Percentiles rank a stretch among this genome's conserved stretches.
phyloP scores from a whole-genome alignment of 2,888 invertebrate species.

The Hermodice carunculata region DNA sequence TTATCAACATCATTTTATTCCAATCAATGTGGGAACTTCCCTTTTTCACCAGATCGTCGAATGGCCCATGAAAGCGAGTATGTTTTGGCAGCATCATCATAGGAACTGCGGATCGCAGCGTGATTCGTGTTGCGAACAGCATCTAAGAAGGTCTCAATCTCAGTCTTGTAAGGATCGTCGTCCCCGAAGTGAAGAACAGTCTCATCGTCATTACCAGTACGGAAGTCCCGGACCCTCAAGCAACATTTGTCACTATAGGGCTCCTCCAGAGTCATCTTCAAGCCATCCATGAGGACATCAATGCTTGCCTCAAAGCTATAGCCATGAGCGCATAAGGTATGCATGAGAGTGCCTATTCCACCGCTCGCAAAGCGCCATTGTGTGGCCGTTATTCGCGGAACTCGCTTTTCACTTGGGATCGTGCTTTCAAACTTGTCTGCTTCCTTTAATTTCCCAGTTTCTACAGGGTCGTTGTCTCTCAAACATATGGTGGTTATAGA shows the following conservation, averaged over 20 bases:
- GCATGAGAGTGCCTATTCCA: slow-evolving; percentile 29
- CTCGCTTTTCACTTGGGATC: background rate
- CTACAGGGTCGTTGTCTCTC: slow-evolving; percentile 9
- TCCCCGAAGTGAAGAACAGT: slow-evolving; percentile 5
- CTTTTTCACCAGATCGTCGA: slow-evolving; percentile 5
- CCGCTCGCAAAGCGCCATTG: slow-evolving; percentile 24
- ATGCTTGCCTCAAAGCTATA: slow-evolving; percentile 21
- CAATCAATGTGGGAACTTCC: too few relatives aligned
- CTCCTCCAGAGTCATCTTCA: slow-evolving; percentile 22
- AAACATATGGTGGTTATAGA: slow-evolving; percentile 7
- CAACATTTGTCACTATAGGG: slow-evolving; percentile 16
- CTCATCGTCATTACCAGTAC: slow-evolving; percentile 2
- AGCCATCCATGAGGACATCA: slow-evolving; percentile 27
- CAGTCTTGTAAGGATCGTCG: slow-evolving; percentile 26
- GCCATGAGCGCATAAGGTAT: slow-evolving; percentile 20
- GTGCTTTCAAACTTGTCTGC: background rate
- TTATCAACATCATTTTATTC: too few relatives aligned
- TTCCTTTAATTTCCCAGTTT: background rate
- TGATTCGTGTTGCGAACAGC: slow-evolving; percentile 14
- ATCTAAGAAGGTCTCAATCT: slow-evolving; percentile 14
- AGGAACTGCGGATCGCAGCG: slow-evolving; percentile 8
- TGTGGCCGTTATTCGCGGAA: slow-evolving; percentile 20
- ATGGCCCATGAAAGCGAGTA: slow-evolving; percentile 25
- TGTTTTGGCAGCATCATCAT: slow-evolving; percentile 29
- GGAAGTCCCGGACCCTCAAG: slow-evolving; percentile 11